phyloP scores from a whole-genome alignment of 2,888 invertebrate species.

The Lochmaea capreae region DNA sequence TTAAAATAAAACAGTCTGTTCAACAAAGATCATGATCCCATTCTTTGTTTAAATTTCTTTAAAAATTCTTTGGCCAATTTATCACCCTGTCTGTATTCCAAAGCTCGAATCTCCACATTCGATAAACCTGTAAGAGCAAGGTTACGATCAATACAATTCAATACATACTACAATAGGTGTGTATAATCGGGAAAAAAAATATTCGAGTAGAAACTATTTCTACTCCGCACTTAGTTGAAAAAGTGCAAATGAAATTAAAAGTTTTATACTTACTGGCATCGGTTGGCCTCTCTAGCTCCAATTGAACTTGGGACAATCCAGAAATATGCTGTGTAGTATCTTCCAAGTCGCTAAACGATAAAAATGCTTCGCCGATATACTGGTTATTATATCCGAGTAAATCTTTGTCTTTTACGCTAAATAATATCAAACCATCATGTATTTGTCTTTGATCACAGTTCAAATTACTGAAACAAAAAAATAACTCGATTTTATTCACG shows the following conservation, averaged over 20 bases:
- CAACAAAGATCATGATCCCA: slow-evolving; percentile 53
- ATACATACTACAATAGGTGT: too few species aligned
- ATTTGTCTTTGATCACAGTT: slow-evolving; percentile 77
- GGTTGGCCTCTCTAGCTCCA: slow-evolving; percentile 78
- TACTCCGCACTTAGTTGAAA: too few species aligned
- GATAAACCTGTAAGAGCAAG: slow-evolving; percentile 64
- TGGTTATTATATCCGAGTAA: slow-evolving; percentile 91
- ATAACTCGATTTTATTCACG: neutral
- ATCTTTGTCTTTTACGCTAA: slow-evolving; percentile 97
- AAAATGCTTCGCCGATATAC: slow-evolving; percentile 94
- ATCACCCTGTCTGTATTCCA: slow-evolving; percentile 88
- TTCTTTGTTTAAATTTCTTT: slow-evolving; percentile 80
- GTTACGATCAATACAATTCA: slow-evolving; percentile 2
- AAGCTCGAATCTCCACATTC: slow-evolving; percentile 78
- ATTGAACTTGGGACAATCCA: slow-evolving; percentile 78
- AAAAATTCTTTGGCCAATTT: slow-evolving; percentile 90
- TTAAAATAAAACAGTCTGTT: slow-evolving; percentile 36
- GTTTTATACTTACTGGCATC: slow-evolving; percentile 67
- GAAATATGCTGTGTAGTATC: slow-evolving; percentile 71
- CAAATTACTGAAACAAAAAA: slow-evolving; percentile 70
- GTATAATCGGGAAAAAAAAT: too few species aligned
- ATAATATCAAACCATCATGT: slow-evolving; percentile 80
- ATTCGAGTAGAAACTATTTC: too few species aligned
- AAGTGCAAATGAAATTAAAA: slow-evolving; percentile 23
- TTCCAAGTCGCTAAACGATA: slow-evolving; percentile 82